Percentiles rank a stretch among this genome's conserved stretches.
These are phyloP conservation scores for Rhinoderma darwinii DNA, from an alignment of 2,113 vertebrate genomes.

Conservation along the genomic window DNA sequence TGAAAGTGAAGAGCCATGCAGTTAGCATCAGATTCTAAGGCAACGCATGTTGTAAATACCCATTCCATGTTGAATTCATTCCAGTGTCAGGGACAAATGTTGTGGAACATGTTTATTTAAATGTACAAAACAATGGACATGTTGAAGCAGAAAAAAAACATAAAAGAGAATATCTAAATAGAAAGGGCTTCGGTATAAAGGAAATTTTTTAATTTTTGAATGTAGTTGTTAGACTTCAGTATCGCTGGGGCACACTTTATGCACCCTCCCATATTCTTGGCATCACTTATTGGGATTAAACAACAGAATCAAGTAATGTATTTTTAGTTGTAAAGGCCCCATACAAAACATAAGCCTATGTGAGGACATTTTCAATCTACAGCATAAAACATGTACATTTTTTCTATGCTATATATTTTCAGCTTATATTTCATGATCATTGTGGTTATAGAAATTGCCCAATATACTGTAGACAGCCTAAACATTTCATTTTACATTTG, in stretches of 20 bases:
- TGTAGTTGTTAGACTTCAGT: neutral
- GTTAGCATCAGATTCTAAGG: neutral
- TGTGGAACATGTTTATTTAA: neutral
- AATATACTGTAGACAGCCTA: neutral
- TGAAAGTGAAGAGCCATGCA: neutral
- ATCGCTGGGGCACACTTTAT: neutral
- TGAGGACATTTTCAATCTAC: neutral
- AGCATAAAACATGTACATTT: neutral
- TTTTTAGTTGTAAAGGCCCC: neutral
- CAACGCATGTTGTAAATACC: neutral
- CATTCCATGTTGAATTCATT: neutral
- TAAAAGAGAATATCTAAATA: neutral
- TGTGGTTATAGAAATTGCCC: neutral
- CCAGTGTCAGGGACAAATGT: neutral
- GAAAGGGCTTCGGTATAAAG: slow-evolving; percentile 1
- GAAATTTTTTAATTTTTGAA: neutral
- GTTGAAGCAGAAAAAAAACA: neutral
- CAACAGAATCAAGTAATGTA: neutral
- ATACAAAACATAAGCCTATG: neutral
- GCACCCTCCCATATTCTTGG: neutral
- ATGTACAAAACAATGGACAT: neutral
- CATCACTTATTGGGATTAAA: neutral
- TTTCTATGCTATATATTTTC: neutral
- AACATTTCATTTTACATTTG: no score
- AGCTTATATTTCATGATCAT: neutral